Conservation (phyloP, 2,797 vertebrate genomes). For the Bucorvus abyssinicus region DNA sequence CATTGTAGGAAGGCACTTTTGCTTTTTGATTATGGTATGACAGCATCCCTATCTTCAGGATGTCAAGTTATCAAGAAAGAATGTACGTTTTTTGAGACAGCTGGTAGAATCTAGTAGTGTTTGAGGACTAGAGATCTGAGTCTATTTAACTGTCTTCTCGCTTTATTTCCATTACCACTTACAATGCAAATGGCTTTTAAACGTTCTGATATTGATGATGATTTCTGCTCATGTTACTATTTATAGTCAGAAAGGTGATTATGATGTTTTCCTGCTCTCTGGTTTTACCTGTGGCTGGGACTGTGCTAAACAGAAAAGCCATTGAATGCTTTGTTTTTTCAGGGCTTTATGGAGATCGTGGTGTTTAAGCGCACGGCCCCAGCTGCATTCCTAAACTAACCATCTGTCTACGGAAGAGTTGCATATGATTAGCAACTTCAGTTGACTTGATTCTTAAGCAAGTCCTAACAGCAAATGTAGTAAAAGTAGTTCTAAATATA, state of each 20-base stretch:
- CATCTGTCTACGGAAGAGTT: constrained; percentile 6
- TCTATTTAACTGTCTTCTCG: not conserved
- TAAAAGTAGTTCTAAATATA: not conserved
- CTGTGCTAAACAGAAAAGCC: not conserved
- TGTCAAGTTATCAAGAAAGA: not conserved
- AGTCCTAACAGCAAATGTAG: not conserved
- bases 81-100: not conserved
- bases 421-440: constrained; percentile 37
- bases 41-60: not conserved
- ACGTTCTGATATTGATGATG: not conserved
- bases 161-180: not conserved
- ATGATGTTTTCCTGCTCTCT: not conserved
- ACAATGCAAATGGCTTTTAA: not conserved
- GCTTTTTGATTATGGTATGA: not conserved
- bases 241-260: not conserved
- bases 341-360: not conserved
- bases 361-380: not conserved
- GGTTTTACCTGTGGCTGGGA: not conserved
- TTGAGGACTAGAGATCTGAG: not conserved
- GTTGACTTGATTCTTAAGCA: not conserved
- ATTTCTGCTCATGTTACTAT: not conserved
- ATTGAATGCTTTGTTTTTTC: not conserved
- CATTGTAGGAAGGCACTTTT: not conserved
- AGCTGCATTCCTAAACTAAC: constrained; percentile 4
- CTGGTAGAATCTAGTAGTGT: not conserved